Evolutionary conservation across 2,113 vertebrate genomes (phyloP).

Genomic region (Desmodus rotundus): DNA sequence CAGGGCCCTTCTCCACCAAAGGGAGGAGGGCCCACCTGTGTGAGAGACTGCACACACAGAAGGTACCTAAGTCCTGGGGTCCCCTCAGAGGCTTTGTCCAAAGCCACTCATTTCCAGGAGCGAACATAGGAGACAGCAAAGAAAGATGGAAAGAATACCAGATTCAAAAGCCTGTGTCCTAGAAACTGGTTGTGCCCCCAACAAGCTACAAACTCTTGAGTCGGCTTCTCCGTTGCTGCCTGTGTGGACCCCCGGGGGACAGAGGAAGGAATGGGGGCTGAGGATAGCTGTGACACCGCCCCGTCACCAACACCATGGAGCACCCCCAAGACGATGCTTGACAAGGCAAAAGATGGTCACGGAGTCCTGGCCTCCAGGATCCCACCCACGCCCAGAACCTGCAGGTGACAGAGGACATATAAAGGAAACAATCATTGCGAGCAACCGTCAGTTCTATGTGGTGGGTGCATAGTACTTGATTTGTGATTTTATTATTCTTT

Average conservation of each 20-base stretch:
- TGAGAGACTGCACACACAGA: not conserved
- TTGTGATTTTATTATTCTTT: conserved; percentile 5
- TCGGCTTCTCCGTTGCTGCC: not conserved
- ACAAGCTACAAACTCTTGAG: not conserved
- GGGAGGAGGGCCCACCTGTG: not conserved
- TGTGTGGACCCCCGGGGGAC: not conserved
- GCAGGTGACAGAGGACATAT: not conserved
- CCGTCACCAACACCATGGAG: not conserved
- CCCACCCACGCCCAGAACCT: not conserved
- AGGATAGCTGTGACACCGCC: rapidly evolving
- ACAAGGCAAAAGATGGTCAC: not conserved
- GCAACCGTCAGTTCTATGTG: not conserved
- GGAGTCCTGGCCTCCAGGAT: too few relatives aligned
- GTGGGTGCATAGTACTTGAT: not conserved
- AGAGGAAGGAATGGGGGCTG: not conserved
- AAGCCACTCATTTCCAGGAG: not conserved
- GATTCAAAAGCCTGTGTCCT: not conserved
- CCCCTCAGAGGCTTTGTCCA: not conserved
- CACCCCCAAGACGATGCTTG: not conserved
- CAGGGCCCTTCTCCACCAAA: not conserved
- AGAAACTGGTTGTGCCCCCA: not conserved
- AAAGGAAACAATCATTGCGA: not conserved
- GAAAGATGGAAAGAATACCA: not conserved
- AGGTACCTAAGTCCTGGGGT: not conserved
- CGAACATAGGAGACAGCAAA: not conserved